Conservation (phyloP, 1,140 invertebrate genomes). For the Microplitis demolitor region DNA sequence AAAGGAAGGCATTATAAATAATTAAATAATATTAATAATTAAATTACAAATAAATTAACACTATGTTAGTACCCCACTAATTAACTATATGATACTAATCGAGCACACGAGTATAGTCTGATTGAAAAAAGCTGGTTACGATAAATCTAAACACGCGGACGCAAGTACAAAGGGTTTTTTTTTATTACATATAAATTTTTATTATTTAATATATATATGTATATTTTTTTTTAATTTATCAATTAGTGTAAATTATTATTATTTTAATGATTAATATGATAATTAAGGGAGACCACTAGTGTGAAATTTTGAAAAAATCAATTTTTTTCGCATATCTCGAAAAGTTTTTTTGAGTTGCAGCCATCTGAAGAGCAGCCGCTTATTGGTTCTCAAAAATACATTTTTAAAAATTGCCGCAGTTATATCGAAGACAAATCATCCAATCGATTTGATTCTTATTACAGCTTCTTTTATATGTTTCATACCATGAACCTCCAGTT, state of each 20-base stretch:
- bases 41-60: neutral
- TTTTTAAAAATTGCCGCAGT: too few species aligned
- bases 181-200: neutral
- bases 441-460: too few species aligned
- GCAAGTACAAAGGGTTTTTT: neutral
- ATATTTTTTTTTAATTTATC: neutral
- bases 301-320: too few species aligned
- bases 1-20: neutral
- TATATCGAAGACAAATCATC: too few species aligned
- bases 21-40: neutral
- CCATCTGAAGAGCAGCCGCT: too few species aligned
- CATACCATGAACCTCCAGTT: too few species aligned
- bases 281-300: neutral
- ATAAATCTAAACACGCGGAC: neutral
- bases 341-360: too few species aligned
- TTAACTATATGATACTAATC: neutral
- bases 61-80: neutral
- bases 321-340: too few species aligned
- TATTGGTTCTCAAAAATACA: too few species aligned
- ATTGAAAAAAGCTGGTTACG: slow-evolving; percentile 1
- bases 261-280: neutral
- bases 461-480: too few species aligned
- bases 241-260: neutral
- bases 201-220: neutral
- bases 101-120: neutral